Evolutionary conservation across 2,113 vertebrate species (phyloP), one percentile per base, ranked within the genome.

Genomic region (Corapipo altera): DNA sequence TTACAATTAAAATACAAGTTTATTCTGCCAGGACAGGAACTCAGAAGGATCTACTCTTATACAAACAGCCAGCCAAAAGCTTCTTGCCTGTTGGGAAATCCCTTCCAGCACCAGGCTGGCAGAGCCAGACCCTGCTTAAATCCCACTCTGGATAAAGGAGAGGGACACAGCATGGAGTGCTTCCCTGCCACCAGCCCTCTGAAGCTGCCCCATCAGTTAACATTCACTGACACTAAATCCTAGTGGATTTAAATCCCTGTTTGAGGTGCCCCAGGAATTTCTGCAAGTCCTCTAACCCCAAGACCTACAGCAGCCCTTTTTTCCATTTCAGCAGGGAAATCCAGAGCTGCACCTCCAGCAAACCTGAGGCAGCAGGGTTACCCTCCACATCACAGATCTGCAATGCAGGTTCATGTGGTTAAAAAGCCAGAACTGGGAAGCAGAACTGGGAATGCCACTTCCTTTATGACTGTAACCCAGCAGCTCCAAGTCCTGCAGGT

Each of bases 101-200:
- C 80, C 81, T 78, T 12, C 59, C 33, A 74, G 87, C 65, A 39
- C 7, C 37, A 54, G 57, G 58, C 52, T 71, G 46, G 87, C 82
- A 74, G 65, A 52, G 79, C 26, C 66, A 71, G 77, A 4, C 6
- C 57, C 67, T 59, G 30, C 35, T 18, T 27, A 39, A 55, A 1
- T 2, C 14, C 51, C 46, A 19, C 19, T 6, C 10, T 9, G 72
- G 1, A 0, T 6, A 20, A 7, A 24, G 55, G 24, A 24, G 24
- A 58, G 52, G 33, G n/a, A 52, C 39, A 46, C 26, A 80, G 49
- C 61, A 41, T 2, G 2, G 72, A 39, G 12, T 4, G 8, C 43
- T 69, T 69, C 33, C 24, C 66, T 35, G 16, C 8, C 15, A 48
- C n/a, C 26, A 55, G 41, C 44, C 26, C 52, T 43, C 67, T 37